Conservation (phyloP, 2,113 vertebrate genomes). For the Rhagologus leucostigma region DNA sequence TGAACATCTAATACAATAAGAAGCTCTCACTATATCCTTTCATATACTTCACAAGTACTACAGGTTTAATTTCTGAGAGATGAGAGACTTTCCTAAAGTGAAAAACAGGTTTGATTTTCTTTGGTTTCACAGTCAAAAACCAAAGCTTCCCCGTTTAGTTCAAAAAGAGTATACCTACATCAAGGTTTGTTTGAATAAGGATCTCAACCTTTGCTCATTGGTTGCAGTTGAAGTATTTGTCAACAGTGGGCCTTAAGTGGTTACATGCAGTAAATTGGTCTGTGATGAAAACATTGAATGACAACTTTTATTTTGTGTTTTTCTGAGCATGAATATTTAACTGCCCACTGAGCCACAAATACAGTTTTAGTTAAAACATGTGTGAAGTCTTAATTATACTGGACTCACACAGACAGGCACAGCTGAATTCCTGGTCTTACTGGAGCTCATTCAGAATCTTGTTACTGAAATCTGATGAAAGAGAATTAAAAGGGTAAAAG, state of each 20-base stretch:
- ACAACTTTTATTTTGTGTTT: background rate
- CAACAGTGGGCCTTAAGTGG: background rate
- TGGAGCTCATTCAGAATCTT: background rate
- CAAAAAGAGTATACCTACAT: background rate
- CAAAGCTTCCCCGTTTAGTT: background rate
- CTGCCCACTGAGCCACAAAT: background rate
- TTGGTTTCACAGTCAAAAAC: background rate
- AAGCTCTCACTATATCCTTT: background rate
- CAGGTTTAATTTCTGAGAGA: background rate
- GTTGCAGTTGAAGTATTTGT: background rate
- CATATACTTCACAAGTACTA: background rate
- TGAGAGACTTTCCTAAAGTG: background rate
- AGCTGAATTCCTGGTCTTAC: background rate
- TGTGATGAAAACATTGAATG: background rate
- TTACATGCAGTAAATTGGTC: background rate
- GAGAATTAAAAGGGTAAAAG: background rate
- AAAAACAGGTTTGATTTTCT: background rate
- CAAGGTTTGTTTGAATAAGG: background rate
- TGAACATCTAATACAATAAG: background rate
- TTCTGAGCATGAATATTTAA: background rate
- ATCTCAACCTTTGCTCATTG: background rate
- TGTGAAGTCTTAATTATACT: background rate
- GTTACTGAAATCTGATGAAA: background rate
- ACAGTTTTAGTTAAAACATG: background rate
- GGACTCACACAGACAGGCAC: background rate